A percentile compares a stretch with the other conserved stretches of the same genome.
Conservation (phyloP, 92 coral and sea anemone genomes). For the Epizoanthus rinbou region DNA sequence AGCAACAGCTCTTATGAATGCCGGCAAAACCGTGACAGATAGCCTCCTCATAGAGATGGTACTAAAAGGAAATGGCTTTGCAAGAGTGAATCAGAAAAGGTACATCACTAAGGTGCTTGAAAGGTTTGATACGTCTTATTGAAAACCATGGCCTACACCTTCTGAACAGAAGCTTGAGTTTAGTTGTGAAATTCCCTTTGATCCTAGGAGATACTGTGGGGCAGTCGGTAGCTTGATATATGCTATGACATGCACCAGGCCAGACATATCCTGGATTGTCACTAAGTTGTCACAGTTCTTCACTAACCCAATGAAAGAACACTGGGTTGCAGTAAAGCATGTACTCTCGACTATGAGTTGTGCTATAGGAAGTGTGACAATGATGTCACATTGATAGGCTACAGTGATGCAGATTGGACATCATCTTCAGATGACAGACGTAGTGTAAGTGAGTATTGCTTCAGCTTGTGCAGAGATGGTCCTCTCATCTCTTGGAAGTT, state of each 20-base stretch:
- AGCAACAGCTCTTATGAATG: constrained; percentile 48
- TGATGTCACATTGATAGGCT: constrained; percentile 40
- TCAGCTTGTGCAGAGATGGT: constrained; percentile 50
- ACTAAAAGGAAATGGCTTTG: constrained; percentile 49
- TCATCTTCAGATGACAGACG: constrained; percentile 55
- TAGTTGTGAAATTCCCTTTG: constrained; percentile 38
- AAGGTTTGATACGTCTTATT: constrained; percentile 55
- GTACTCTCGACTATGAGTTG: constrained; percentile 38
- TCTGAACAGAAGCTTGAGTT: constrained; percentile 54
- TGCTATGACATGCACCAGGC: constrained; percentile 53
- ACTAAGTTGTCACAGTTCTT: constrained; percentile 42
- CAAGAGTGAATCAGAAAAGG: constrained; percentile 43
- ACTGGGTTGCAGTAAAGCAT: constrained; percentile 50
- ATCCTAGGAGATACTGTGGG: constrained; percentile 42
- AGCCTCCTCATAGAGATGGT: constrained; percentile 57
- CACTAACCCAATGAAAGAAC: constrained; percentile 32
- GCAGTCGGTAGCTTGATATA: constrained; percentile 53
- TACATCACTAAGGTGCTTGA: constrained; percentile 44
- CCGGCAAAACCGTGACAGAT: constrained; percentile 48
- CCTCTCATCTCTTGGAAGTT: constrained; percentile 55
- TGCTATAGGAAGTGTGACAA: constrained; percentile 42
- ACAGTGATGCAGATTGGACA: constrained; percentile 65
- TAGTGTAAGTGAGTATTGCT: constrained; percentile 62
- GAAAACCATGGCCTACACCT: constrained; percentile 59
- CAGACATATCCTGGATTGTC: constrained; percentile 57